Evolutionary conservation across 1,140 invertebrate species (phyloP), one percentile per base, ranked within the genome.

Genomic region (Calycopis cecrops): DNA sequence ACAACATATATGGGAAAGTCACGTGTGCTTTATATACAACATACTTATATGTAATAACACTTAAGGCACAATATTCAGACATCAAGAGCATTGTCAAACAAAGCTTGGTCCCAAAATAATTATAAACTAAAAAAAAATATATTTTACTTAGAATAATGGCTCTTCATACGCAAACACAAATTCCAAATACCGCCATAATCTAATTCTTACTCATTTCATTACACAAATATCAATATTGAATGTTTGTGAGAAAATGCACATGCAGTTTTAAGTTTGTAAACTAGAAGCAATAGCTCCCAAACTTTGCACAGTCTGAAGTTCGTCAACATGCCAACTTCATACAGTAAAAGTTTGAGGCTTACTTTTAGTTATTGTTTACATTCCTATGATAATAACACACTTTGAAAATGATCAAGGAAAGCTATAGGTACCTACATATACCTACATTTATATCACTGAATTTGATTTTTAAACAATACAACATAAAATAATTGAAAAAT

Each of bases 61-160:
- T 42, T 59, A 52, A 53, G 57, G 53, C 62, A 64, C 55, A 49
- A 57, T 60, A 48, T 9, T 55, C 58, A 60, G 58, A 55, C 53
- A 34, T 51, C 37, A 38, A 28, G 33, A 34, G 12, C 35, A 59
- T 51, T 35, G 34, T 38, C 50, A 12, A 47, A 55, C 33, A 55
- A 40, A 42, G 37, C 48, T 55, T 55, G 58, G 53, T 55, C 58
- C 57, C 58, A 42, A 38, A 59, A 35, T 9, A 21, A 48, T 52
- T 38, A 52, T 44, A 48, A 38, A 53, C 37, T 40, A 12, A 53
- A 48, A 16, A 35, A 18, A 14, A 18, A 48, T 54, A 16, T 35
- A 38, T 59, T 54, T 48, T 55, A 55, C 37, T 59, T 51, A 54
- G 35, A 33, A 51, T 48, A 44, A 59, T 59, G 52, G 58, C 58